A percentile compares a stretch with the other conserved stretches of the same genome.
These are phyloP conservation scores for Damaliscus lunatus DNA, from an alignment of 2,113 vertebrate species.

Conservation along the genomic window DNA sequence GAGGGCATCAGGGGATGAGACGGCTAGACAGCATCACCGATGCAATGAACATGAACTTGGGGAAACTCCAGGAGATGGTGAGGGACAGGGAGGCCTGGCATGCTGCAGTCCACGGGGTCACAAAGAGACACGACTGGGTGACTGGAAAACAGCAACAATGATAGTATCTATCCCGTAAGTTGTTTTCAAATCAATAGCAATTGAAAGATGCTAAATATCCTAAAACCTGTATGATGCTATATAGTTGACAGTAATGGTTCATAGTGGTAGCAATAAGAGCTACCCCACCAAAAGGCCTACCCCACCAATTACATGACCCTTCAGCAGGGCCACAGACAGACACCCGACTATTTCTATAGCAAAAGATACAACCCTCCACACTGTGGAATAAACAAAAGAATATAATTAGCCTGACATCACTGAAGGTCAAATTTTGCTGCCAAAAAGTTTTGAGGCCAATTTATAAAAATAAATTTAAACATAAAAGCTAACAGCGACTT, in stretches of 20 bases:
- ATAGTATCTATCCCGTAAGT: neutral
- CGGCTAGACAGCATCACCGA: neutral
- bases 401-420: neutral
- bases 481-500: neutral
- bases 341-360: neutral
- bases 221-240: neutral
- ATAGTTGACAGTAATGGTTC: neutral
- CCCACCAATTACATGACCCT: neutral
- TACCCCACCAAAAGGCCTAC: neutral
- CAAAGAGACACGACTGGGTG: neutral
- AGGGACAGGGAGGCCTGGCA: neutral
- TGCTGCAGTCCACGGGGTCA: neutral
- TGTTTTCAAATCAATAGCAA: neutral
- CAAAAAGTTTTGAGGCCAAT: neutral
- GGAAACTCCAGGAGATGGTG: neutral
- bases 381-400: neutral
- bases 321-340: neutral
- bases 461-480: neutral
- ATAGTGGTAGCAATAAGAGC: too few species aligned
- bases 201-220: neutral
- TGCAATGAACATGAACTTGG: neutral
- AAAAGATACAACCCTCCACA: neutral
- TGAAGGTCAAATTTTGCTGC: slow-evolving; percentile 6
- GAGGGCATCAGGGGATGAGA: neutral
- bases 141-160: neutral